Conservation (phyloP, 2,113 vertebrate genomes). For the Dunckerocampus dactyliophorus region DNA sequence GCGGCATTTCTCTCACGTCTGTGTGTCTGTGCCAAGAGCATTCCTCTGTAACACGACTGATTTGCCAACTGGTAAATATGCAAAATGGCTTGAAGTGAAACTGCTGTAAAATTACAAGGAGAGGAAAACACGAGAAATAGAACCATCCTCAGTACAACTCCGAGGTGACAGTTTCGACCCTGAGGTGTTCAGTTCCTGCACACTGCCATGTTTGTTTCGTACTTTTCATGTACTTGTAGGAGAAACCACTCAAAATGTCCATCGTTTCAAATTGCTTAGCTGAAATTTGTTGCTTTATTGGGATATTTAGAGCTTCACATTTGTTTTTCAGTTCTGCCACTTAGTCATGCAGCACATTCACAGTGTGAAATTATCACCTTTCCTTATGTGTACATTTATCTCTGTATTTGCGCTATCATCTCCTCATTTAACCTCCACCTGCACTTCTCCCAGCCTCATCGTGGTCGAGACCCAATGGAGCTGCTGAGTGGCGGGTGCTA, state of each 20-base stretch:
- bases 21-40: conserved; percentile 6
- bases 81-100: background rate
- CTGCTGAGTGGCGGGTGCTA: conserved; percentile 84
- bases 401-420: conserved; percentile 22
- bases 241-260: background rate
- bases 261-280: too few relatives aligned
- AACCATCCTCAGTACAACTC: background rate
- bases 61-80: background rate
- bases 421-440: conserved; percentile 11
- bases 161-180: conserved; percentile 8
- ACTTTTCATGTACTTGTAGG: background rate
- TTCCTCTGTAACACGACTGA: background rate
- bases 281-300: too few relatives aligned
- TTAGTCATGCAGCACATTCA: conserved; percentile 37
- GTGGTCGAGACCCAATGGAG: conserved; percentile 89
- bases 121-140: background rate
- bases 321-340: conserved; percentile 38
- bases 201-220: background rate
- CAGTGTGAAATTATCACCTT: conserved; percentile 36
- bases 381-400: conserved; percentile 25
- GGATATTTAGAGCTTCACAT: conserved; percentile 34
- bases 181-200: conserved; percentile 11
- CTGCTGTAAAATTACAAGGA: background rate
- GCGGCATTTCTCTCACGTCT: background rate
- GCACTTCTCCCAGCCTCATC: conserved; percentile 76